phyloP scores from a whole-genome alignment of 2,113 vertebrate species.

The Enhydra lutris region DNA sequence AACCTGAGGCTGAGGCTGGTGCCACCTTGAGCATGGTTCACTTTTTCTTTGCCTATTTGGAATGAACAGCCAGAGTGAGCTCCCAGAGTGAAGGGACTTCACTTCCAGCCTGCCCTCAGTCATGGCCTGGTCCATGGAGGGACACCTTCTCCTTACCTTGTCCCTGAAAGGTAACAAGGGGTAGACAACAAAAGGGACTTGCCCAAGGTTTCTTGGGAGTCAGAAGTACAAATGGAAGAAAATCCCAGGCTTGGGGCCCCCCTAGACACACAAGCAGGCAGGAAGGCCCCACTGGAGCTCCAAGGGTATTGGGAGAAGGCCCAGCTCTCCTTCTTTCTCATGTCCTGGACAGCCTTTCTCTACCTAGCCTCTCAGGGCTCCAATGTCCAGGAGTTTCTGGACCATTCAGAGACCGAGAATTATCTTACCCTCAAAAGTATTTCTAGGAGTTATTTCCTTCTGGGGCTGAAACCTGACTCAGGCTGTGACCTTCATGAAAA shows the following conservation, averaged over 20 bases:
- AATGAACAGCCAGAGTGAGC: background rate
- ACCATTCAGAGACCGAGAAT: background rate
- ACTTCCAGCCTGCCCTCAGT: background rate
- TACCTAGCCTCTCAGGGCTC: background rate
- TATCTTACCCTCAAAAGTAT: background rate
- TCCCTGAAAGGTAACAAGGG: background rate
- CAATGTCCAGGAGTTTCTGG: background rate
- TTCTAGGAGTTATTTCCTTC: background rate
- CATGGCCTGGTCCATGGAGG: background rate
- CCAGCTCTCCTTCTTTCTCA: background rate
- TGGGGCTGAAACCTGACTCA: background rate
- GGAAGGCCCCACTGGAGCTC: background rate
- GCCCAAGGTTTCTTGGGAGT: background rate
- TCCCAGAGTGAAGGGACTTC: background rate
- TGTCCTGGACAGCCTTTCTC: background rate
- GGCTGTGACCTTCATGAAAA: background rate
- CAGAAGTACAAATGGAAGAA: background rate
- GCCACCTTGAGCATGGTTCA: background rate
- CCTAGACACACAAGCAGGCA: background rate
- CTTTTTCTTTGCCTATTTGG: background rate
- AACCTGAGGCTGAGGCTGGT: background rate
- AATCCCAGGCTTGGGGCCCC: background rate
- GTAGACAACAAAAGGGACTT: background rate
- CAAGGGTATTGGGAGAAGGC: background rate
- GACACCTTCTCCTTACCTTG: background rate